Conservation (phyloP, 2,113 vertebrate genomes). For the Malurus melanocephalus region DNA sequence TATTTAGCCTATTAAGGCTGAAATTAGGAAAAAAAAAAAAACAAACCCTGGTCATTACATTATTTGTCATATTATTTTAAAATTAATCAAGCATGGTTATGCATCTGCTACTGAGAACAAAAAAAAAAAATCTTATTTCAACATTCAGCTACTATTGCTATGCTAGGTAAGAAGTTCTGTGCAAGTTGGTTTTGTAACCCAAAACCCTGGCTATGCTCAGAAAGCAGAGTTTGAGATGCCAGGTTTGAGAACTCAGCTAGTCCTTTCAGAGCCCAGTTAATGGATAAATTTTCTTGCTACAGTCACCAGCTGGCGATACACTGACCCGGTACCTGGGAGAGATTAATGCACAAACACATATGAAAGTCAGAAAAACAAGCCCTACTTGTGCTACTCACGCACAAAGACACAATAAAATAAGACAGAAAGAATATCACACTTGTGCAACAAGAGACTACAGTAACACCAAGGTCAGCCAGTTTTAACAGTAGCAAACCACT, state of each 20-base stretch:
- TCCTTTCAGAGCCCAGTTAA: not conserved
- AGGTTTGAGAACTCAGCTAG: not conserved
- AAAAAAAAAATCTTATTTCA: not conserved
- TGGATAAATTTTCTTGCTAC: not conserved
- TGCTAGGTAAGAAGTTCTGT: not conserved
- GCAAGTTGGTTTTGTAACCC: not conserved
- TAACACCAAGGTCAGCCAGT: not conserved
- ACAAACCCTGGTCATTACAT: not conserved
- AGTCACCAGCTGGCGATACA: not conserved
- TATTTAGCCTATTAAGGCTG: not conserved
- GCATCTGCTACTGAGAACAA: not conserved
- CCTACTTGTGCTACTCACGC: not conserved
- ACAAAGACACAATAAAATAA: not conserved
- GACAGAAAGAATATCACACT: not conserved
- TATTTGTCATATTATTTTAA: not conserved
- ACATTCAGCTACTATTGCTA: not conserved
- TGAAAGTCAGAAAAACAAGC: not conserved
- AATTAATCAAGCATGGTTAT: not conserved
- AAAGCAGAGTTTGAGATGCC: not conserved
- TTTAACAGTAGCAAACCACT: not conserved
- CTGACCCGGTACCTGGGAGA: not conserved
- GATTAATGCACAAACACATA: not conserved
- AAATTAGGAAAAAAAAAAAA: not conserved
- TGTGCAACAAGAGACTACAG: not conserved
- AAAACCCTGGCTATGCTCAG: not conserved